Evolutionary conservation across 2,113 vertebrate species (phyloP).

Genomic region (pig (Sus scrofa)): DNA sequence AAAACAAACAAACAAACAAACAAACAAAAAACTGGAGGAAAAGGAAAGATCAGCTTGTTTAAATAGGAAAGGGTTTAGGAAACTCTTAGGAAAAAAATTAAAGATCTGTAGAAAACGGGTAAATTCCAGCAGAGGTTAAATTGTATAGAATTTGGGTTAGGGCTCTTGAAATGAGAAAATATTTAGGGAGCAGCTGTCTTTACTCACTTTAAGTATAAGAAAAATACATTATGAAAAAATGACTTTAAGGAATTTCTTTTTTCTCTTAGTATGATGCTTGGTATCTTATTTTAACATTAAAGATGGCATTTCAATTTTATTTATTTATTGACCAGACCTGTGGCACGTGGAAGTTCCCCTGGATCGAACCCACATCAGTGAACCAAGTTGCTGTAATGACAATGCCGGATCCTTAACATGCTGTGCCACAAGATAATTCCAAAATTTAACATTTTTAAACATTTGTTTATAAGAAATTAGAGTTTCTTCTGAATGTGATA

Average conservation of each 20-base stretch:
- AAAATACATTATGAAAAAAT: constrained; percentile 25
- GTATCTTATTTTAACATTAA: constrained; percentile 1
- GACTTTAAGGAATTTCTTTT: neutral
- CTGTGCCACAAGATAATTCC: too few relatives aligned
- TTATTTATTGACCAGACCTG: too few relatives aligned
- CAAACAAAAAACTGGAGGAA: neutral
- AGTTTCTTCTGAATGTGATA: constrained; percentile 25
- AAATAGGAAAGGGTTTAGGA: neutral
- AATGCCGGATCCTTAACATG: too few relatives aligned
- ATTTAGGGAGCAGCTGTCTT: neutral
- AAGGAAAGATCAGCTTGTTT: neutral
- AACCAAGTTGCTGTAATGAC: too few relatives aligned
- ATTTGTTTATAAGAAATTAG: constrained; percentile 16
- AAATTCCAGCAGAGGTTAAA: neutral
- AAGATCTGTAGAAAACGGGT: neutral
- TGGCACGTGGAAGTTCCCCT: too few relatives aligned
- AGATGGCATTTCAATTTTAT: neutral
- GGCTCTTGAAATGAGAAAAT: neutral
- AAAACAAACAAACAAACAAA: too few relatives aligned
- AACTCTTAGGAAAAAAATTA: neutral
- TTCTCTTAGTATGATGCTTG: neutral
- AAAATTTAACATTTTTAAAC: constrained; percentile 14
- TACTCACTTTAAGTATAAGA: neutral
- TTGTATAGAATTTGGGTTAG: neutral
- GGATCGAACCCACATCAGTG: too few relatives aligned